A percentile compares a stretch with the other conserved stretches of the same genome.
Conservation (phyloP, 2,113 vertebrate genomes). For the Tachysurus fulvidraco region DNA sequence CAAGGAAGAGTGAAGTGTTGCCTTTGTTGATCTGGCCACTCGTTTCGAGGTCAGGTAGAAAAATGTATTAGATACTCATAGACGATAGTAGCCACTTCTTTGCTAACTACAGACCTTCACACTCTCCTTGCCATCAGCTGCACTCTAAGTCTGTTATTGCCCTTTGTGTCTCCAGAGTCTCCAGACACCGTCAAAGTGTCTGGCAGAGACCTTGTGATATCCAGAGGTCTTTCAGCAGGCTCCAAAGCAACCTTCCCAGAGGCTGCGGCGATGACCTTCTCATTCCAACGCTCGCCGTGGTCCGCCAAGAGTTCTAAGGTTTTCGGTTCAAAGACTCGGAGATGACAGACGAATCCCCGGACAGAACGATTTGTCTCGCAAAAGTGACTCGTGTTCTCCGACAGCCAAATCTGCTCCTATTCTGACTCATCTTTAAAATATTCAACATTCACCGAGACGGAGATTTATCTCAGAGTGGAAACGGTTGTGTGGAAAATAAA, state of each 20-base stretch:
- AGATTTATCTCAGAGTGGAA: conserved; percentile 9
- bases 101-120: conserved; percentile 9
- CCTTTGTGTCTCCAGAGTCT: conserved; percentile 43
- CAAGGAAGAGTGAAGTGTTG: conserved; percentile 24
- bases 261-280: conserved; percentile 48
- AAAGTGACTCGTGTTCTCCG: not conserved
- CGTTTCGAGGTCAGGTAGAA: conserved; percentile 22
- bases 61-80: not conserved
- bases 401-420: not conserved
- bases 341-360: not conserved
- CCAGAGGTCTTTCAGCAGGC: conserved; percentile 18
- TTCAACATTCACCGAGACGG: not conserved
- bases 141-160: conserved; percentile 43
- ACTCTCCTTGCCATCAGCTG: conserved; percentile 41
- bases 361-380: not conserved
- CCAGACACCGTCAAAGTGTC: conserved; percentile 38
- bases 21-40: conserved; percentile 25
- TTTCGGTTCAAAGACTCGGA: not conserved
- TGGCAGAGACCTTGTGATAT: conserved; percentile 5
- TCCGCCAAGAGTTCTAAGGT: not conserved
- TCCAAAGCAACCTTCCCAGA: conserved; percentile 48
- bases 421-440: not conserved
- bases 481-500: not conserved
- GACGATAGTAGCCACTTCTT: not conserved
- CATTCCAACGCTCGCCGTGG: conserved; percentile 1